These are phyloP conservation scores for Andrena bucephala DNA, from an alignment of 2,888 invertebrate species.

Conservation along the genomic window DNA sequence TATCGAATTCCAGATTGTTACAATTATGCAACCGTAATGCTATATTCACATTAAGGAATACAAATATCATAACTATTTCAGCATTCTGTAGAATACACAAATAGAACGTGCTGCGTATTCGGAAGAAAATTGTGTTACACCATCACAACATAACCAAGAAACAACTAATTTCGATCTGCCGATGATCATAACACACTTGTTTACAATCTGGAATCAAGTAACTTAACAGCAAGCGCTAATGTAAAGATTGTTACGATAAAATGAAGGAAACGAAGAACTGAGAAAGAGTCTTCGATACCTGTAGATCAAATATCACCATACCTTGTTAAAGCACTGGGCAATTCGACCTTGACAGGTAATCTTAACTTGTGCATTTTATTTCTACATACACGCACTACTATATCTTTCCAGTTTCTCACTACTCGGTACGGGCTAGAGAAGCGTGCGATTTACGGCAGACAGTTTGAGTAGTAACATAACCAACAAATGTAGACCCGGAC, in stretches of 20 bases:
- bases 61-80: constrained; percentile 27
- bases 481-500: constrained; percentile 59
- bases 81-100: constrained; percentile 11
- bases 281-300: constrained; percentile 68
- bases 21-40: not conserved
- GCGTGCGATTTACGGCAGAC: constrained; percentile 55
- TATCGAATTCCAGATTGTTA: constrained; percentile 24
- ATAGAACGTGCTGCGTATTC: constrained; percentile 30
- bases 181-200: not conserved
- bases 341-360: constrained; percentile 83
- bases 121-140: constrained; percentile 20
- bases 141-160: not conserved
- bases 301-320: constrained; percentile 78
- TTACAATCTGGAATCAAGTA: constrained; percentile 27
- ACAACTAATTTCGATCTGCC: not conserved
- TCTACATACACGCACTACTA: constrained; percentile 68
- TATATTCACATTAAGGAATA: constrained; percentile 12
- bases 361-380: constrained; percentile 82
- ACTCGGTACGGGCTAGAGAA: constrained; percentile 57
- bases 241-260: constrained; percentile 9
- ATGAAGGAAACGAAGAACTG: constrained; percentile 24
- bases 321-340: constrained; percentile 82
- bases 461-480: constrained; percentile 66
- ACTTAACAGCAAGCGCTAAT: not conserved
- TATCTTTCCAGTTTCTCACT: constrained; percentile 61